Percentiles rank a stretch among this genome's conserved stretches.
phyloP scores from a whole-genome alignment of 2,113 vertebrate genomes.

The Anoura caudifer region DNA sequence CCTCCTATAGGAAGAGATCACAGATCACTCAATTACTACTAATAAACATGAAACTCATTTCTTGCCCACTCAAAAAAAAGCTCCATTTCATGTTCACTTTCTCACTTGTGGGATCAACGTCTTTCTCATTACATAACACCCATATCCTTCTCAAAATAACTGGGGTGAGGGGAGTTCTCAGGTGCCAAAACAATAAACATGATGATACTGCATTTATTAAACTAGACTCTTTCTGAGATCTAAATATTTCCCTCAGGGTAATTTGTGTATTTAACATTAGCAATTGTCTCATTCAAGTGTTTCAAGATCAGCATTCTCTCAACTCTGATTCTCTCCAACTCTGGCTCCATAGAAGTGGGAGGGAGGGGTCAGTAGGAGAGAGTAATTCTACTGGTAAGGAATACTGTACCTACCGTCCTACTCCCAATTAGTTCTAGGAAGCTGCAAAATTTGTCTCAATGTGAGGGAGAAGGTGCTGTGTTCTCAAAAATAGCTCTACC shows the following conservation, averaged over 20 bases:
- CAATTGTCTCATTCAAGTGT: neutral
- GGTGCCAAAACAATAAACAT: neutral
- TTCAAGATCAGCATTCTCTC: neutral
- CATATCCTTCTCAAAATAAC: neutral
- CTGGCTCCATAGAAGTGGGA: neutral
- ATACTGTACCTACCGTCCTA: neutral
- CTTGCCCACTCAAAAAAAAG: neutral
- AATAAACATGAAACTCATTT: neutral
- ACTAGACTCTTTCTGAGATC: neutral
- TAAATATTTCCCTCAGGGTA: neutral
- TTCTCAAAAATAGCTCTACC: conserved; percentile 1
- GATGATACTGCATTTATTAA: neutral
- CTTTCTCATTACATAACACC: neutral
- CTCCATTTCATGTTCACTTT: neutral
- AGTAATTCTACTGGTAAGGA: neutral
- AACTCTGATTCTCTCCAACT: neutral
- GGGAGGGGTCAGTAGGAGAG: neutral
- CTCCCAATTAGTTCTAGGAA: neutral
- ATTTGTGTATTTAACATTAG: neutral
- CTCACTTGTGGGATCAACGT: neutral
- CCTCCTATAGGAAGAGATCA: conserved; percentile 75
- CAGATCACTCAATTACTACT: neutral
- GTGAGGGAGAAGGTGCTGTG: neutral
- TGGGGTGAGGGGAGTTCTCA: neutral
- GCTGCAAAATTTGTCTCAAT: neutral